phyloP scores from a whole-genome alignment of 2,113 vertebrate species.

The Struthidea cinerea region DNA sequence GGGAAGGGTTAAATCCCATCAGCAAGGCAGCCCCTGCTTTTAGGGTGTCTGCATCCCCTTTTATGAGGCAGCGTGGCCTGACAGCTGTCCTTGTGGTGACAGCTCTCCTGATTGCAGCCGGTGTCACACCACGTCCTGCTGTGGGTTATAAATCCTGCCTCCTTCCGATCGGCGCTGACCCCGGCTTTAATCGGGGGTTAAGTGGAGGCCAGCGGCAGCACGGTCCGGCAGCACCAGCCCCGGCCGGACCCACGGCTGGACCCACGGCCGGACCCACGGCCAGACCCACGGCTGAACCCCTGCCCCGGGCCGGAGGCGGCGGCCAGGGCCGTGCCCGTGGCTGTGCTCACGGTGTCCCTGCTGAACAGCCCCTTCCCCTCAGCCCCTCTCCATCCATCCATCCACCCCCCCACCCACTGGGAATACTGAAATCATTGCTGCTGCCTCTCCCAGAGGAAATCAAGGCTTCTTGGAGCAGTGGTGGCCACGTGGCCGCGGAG shows the following conservation, averaged over 20 bases:
- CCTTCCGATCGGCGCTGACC: slow-evolving; percentile 66
- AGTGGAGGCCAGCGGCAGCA: slow-evolving; percentile 47
- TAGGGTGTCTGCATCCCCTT: slow-evolving; percentile 65
- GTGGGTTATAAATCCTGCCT: slow-evolving; percentile 74
- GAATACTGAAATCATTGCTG: slow-evolving; percentile 64
- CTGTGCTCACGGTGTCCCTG: neutral
- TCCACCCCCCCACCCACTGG: neutral
- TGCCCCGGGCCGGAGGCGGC: neutral
- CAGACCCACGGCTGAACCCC: neutral
- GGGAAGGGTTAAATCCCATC: slow-evolving; percentile 48
- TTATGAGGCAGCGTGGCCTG: slow-evolving; percentile 64
- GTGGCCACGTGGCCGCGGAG: slow-evolving; percentile 74
- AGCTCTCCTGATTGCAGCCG: slow-evolving; percentile 76
- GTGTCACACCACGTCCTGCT: slow-evolving; percentile 71
- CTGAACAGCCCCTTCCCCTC: slow-evolving; percentile 38
- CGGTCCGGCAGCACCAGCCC: neutral
- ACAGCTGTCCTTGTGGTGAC: slow-evolving; percentile 80
- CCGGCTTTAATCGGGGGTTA: slow-evolving; percentile 70
- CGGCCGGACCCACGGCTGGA: neutral
- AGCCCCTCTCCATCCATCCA: slow-evolving; percentile 3
- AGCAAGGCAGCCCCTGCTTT: slow-evolving; percentile 35
- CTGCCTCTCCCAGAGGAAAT: slow-evolving; percentile 93
- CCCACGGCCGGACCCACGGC: no score
- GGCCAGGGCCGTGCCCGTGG: neutral
- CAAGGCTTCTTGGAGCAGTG: slow-evolving; percentile 76